Evolutionary conservation across 2,888 invertebrate genomes (phyloP), one percentile per base, ranked within the genome.

Genomic region (Rhopalosiphum nymphaeae): DNA sequence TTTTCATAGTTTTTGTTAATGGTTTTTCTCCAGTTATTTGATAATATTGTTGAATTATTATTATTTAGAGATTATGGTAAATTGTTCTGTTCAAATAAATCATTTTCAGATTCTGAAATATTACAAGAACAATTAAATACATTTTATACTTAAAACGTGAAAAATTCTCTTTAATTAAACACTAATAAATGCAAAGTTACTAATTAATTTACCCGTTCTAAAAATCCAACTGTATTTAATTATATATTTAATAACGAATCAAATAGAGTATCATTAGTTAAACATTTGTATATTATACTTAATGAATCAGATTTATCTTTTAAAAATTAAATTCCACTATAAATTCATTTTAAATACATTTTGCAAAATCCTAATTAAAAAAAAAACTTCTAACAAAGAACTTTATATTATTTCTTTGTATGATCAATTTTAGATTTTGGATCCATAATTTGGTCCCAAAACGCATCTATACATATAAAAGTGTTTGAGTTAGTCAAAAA

Each of bases 1-100:
- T 78, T 36, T 91, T 91, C 49, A 13, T 78, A 49, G 26, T 91
- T 36, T 90, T 90, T 90, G n/a, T 61, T 61, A 90, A 90, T 78
- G 67, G 42, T 88, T 88, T 88, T 61, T 13, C 21, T 29, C 25
- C 0, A 49, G 21, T 88, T 21, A 25, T 53, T 88, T 88, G 1
- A 87, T 49, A 13, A 53, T 53, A n/a, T 29, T n/a, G 29, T 44
- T 16, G 9, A 61, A 46, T 61, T 46, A 89, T 44, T 89, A 46
- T 36, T 89, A 61, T 61, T 89, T 61, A 21, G n/a, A n/a, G 5
- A 67, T n/a, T 13, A n/a, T 67, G 10, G 26, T 85, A 85, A 42
- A 42, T 85, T 85, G 44, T 44, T 26, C 42, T 85, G 85, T 85
- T 85, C 42, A 85, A 42, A 44, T 85, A 25, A 85, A 85, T 85